Evolutionary conservation across 1,140 invertebrate genomes (phyloP).

Genomic region (Doryteuthis pealeii): DNA sequence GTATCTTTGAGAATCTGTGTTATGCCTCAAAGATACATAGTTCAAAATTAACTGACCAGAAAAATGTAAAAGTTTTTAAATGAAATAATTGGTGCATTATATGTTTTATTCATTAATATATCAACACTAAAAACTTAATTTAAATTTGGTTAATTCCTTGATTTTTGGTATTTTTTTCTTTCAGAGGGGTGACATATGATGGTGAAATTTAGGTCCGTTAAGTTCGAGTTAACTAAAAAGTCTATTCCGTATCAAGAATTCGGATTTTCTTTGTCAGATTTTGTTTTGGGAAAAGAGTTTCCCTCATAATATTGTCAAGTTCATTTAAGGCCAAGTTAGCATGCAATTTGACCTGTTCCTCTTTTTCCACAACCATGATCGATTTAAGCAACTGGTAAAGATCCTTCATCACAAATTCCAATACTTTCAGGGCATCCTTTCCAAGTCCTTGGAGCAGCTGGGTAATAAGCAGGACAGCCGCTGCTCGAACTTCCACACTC

Average conservation of each 20-base stretch:
- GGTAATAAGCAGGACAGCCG: constrained; percentile 75
- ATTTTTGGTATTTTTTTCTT: too few relatives aligned
- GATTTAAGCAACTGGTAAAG: constrained; percentile 73
- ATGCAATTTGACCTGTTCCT: constrained; percentile 72
- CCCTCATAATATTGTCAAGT: constrained; percentile 71
- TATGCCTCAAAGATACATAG: too few relatives aligned
- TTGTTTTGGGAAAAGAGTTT: constrained; percentile 66
- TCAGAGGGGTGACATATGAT: too few relatives aligned
- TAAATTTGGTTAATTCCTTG: too few relatives aligned
- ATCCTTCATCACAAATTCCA: constrained; percentile 70
- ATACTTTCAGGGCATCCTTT: constrained; percentile 68
- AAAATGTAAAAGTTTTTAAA: too few relatives aligned
- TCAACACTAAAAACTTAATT: too few relatives aligned
- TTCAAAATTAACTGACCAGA: too few relatives aligned
- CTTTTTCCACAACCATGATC: constrained; percentile 68
- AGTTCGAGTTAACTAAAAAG: too few relatives aligned
- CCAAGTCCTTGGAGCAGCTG: constrained; percentile 75
- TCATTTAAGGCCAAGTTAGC: constrained; percentile 76
- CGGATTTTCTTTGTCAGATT: constrained; percentile 69
- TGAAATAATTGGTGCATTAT: too few relatives aligned
- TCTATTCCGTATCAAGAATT: constrained; percentile 39
- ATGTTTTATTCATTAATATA: too few relatives aligned
- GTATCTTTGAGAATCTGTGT: too few relatives aligned
- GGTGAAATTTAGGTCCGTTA: too few relatives aligned
- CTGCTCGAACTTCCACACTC: constrained; percentile 72